phyloP scores from a whole-genome alignment of 2,888 invertebrate species.

The Choreutis nemorana region DNA sequence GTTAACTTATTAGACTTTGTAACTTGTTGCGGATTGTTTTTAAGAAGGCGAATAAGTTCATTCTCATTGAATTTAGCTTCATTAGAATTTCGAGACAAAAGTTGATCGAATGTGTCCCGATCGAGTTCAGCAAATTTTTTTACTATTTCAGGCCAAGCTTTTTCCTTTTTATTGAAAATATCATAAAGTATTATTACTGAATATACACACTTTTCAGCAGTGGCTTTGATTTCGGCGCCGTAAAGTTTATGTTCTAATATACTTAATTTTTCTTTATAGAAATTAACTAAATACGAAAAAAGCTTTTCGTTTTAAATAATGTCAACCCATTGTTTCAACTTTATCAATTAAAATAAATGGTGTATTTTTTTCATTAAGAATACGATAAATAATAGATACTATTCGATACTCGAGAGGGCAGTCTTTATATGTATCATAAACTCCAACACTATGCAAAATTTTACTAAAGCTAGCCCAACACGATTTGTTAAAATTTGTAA shows the following conservation, averaged over 20 bases:
- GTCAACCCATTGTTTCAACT: too few species aligned
- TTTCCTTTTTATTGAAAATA: constrained; percentile 18
- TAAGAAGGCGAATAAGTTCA: constrained; percentile 15
- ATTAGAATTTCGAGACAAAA: constrained; percentile 9
- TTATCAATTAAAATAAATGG: too few species aligned
- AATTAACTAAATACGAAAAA: constrained; percentile 18
- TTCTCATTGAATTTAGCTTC: constrained; percentile 9
- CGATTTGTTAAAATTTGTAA: constrained; percentile 24
- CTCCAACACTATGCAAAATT: constrained; percentile 24
- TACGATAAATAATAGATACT: constrained; percentile 22
- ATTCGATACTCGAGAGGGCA: constrained; percentile 16
- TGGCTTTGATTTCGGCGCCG: constrained; percentile 12
- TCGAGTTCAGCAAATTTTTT: constrained; percentile 20
- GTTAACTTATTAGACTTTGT: too few species aligned
- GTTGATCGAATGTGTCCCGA: constrained; percentile 12
- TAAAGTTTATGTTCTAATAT: constrained; percentile 13
- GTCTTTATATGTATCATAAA: constrained; percentile 17
- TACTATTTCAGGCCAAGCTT: constrained; percentile 23
- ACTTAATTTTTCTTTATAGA: constrained; percentile 18
- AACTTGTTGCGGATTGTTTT: constrained; percentile 15
- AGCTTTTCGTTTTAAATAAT: too few species aligned
- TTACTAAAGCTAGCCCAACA: constrained; percentile 32
- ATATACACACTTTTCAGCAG: constrained; percentile 11
- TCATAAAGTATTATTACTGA: constrained; percentile 18
- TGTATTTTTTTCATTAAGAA: constrained; percentile 22